A percentile compares a stretch with the other conserved stretches of the same genome.
Conservation (phyloP, 2,797 vertebrate species). For the Leptodactylus fallax region DNA sequence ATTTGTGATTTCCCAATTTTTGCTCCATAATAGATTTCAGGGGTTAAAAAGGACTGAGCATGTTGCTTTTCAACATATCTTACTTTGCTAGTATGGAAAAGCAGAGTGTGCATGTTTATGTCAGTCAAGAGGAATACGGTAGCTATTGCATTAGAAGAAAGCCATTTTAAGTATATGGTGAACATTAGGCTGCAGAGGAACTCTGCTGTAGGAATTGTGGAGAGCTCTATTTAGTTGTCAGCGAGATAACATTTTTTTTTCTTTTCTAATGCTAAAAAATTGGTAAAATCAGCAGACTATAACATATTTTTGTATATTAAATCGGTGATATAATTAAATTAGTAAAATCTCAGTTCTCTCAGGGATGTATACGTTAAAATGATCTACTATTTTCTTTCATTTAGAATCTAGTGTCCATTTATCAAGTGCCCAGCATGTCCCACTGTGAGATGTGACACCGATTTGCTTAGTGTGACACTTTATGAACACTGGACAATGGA, state of each 20-base stretch:
- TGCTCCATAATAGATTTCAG: too few species aligned
- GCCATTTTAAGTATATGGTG: too few species aligned
- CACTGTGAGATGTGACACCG: constrained; percentile 56
- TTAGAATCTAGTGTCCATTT: constrained; percentile 48
- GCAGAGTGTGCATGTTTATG: too few species aligned
- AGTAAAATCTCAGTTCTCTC: constrained; percentile 28
- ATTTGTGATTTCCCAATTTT: too few species aligned
- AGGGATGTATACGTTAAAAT: constrained; percentile 25
- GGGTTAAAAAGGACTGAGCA: too few species aligned
- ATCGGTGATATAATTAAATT: constrained; percentile 36
- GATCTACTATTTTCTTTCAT: constrained; percentile 58
- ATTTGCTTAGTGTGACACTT: constrained; percentile 62
- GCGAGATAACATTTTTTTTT: neutral
- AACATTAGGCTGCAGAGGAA: neutral
- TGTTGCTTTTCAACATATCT: too few species aligned
- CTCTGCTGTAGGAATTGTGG: neutral
- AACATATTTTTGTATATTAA: neutral
- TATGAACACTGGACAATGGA: constrained; percentile 61
- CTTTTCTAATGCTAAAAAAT: neutral
- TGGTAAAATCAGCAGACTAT: neutral
- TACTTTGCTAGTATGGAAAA: too few species aligned
- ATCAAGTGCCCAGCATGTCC: constrained; percentile 58
- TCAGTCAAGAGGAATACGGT: too few species aligned
- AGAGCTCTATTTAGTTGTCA: neutral
- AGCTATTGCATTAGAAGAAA: too few species aligned